Evolutionary conservation across 2,888 invertebrate genomes (phyloP).

Genomic region (Ophraella communa): DNA sequence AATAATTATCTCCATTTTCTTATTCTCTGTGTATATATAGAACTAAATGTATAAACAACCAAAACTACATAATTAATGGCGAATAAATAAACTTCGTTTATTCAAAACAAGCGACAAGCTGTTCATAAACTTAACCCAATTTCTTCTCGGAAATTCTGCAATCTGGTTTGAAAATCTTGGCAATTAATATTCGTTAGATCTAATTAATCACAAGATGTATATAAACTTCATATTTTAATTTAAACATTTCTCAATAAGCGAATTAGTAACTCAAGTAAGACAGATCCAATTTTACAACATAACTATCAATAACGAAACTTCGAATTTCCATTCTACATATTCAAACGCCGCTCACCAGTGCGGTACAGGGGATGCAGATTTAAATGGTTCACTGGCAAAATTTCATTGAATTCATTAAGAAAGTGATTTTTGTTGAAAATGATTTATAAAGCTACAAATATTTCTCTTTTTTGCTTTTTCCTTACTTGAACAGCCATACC

Average conservation of each 20-base stretch:
- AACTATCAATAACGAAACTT: conserved; percentile 1
- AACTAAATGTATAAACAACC: background rate
- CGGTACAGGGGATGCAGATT: background rate
- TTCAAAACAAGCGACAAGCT: background rate
- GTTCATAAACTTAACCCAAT: background rate
- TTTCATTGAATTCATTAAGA: no score
- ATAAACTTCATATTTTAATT: conserved; percentile 1
- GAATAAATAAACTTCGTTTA: background rate
- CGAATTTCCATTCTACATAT: background rate
- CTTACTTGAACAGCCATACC: no score
- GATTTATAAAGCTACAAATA: no score
- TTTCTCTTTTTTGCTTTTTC: no score
- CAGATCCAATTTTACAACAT: conserved; percentile 15
- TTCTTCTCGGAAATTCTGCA: background rate
- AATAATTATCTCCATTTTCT: no score
- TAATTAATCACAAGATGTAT: background rate
- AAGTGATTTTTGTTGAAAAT: no score
- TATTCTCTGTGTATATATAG: no score
- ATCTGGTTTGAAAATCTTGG: background rate
- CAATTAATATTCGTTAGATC: background rate
- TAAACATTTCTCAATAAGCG: conserved; percentile 7
- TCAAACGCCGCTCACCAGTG: background rate
- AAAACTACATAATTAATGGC: background rate
- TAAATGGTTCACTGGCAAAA: background rate
- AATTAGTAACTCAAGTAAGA: conserved; percentile 12